Evolutionary conservation across 2,113 vertebrate species (phyloP), one percentile per base, ranked within the genome.

Genomic region (Ammodytes marinus): DNA sequence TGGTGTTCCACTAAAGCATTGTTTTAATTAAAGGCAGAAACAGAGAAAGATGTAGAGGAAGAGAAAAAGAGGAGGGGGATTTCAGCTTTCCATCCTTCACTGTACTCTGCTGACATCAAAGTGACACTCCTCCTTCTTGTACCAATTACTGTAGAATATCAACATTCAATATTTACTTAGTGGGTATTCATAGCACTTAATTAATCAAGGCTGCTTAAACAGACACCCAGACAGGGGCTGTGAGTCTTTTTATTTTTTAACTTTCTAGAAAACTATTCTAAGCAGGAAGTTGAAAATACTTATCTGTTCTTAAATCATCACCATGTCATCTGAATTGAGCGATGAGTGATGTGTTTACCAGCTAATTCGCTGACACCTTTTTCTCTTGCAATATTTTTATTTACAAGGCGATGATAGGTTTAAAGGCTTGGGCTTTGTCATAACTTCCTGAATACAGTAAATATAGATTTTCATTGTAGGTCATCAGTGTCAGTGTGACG

Each of bases 81-180:
- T 45, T 74, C 46, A 59, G 35, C 68, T 74, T 69, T 45, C 64
- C 77, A 92, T 91, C 77, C 73, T 88, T 89, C 88, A 89, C 63
- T 69, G 54, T 77, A 15, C 55, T 55, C 60, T 70, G 59, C 6
- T 81, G 77, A 86, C 87, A 83, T 64, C 75, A 66, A 1, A 66
- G 35, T 63, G 77, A 86, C 88, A 88, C 83, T 84, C 86, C 88
- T 87, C 66, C 79, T 84, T 79, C 84, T 88, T 80, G 61, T 61
- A 92, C 76, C 76, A 89, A 91, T 91, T 91, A 91, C 83, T 15
- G 74, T 49, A 60, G 17, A 88, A 77, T 46, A 83, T 93, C 84
- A 88, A 87, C 89, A 89, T 88, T 88, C 82, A 90, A 83, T 91
- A 90, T 93, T 91, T 91, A 87, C 85, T 81, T 84, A 84, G 80